Evolutionary conservation across 2,888 invertebrate genomes (phyloP).

Genomic region (Allophyes oxyacanthae): DNA sequence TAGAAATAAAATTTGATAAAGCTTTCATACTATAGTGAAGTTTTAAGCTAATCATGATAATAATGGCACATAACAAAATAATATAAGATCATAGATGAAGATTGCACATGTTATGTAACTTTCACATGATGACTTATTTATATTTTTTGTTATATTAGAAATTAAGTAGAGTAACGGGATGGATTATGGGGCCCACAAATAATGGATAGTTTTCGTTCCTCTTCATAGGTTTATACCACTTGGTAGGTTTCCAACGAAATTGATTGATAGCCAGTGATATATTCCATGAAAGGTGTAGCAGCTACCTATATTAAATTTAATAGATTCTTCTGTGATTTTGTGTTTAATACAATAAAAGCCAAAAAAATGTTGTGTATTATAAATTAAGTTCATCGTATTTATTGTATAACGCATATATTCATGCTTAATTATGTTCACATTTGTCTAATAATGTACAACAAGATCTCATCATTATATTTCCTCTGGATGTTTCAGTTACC

Average conservation of each 20-base stretch:
- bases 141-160: conserved; percentile 86
- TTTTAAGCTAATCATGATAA: conserved; percentile 69
- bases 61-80: conserved; percentile 73
- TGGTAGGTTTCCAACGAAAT: conserved; percentile 54
- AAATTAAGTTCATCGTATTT: conserved; percentile 69
- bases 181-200: conserved; percentile 74
- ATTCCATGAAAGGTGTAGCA: conserved; percentile 58
- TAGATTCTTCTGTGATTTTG: conserved; percentile 81
- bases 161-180: conserved; percentile 74
- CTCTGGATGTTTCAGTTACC: conserved; percentile 85
- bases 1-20: conserved; percentile 62
- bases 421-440: conserved; percentile 59
- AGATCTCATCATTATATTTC: conserved; percentile 84
- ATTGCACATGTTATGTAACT: conserved; percentile 87
- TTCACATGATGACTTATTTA: conserved; percentile 85
- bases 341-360: conserved; percentile 81
- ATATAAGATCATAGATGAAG: conserved; percentile 76
- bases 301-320: conserved; percentile 63
- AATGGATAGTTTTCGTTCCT: conserved; percentile 56
- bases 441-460: conserved; percentile 66
- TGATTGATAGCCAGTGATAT: conserved; percentile 55
- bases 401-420: conserved; percentile 66
- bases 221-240: conserved; percentile 51
- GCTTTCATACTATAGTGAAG: conserved; percentile 69
- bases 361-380: conserved; percentile 81